phyloP scores from a whole-genome alignment of 2,113 vertebrate genomes.

The Eurypyga helias region DNA sequence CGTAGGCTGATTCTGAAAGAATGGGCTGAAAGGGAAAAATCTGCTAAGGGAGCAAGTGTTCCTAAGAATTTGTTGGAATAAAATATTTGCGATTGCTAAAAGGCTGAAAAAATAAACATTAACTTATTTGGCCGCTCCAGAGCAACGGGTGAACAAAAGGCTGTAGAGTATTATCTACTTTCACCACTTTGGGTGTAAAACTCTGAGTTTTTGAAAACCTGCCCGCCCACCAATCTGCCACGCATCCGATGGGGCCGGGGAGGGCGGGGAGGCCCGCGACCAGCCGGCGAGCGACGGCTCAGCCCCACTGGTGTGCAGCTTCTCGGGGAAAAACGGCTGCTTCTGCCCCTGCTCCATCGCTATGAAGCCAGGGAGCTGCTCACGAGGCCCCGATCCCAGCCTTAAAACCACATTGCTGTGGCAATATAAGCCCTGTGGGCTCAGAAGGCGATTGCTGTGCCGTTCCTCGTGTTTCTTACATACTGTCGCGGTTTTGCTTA shows the following conservation, averaged over 20 bases:
- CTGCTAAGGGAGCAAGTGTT: not conserved
- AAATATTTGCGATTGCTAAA: not conserved
- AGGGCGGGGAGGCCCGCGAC: not conserved
- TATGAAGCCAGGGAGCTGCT: fast-evolving
- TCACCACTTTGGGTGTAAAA: not conserved
- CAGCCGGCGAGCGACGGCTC: not conserved
- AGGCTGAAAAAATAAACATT: not conserved
- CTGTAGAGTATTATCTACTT: not conserved
- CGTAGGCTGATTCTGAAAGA: not conserved
- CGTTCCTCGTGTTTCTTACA: not conserved
- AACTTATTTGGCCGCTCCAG: not conserved
- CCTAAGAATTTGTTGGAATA: not conserved
- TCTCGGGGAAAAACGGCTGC: not conserved
- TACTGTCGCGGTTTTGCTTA: not conserved
- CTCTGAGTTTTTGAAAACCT: not conserved
- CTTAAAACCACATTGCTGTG: not conserved
- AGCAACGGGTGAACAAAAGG: not conserved
- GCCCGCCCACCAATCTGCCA: fast-evolving
- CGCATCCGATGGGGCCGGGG: fast-evolving
- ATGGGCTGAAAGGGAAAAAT: not conserved
- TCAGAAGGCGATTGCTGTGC: not conserved
- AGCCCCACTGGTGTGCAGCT: not conserved
- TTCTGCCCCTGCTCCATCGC: not conserved
- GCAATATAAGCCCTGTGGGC: no score
- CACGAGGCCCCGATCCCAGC: not conserved